Percentiles rank a stretch among this genome's conserved stretches.
phyloP scores from a whole-genome alignment of 2,888 invertebrate species.

The Luffia ferchaultella region DNA sequence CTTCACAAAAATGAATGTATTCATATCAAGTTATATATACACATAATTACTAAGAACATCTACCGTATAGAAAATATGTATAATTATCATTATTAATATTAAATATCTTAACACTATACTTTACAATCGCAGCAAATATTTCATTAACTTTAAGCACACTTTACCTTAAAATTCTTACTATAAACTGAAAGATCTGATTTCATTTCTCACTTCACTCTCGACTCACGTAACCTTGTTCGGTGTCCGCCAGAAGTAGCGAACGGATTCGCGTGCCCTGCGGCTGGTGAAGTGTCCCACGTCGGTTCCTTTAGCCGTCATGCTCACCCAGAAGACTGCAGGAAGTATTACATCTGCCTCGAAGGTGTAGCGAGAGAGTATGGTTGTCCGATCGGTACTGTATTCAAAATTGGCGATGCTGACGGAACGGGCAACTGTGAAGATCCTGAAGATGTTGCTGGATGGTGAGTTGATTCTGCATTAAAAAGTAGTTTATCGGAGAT shows the following conservation, averaged over 20 bases:
- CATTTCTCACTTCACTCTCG: too few relatives aligned
- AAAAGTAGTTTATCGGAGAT: background rate
- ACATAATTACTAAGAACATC: too few relatives aligned
- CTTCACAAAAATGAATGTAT: too few relatives aligned
- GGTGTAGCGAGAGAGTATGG: slow-evolving; percentile 92
- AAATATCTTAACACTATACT: too few relatives aligned
- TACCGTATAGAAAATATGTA: too few relatives aligned
- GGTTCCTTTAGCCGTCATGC: slow-evolving; percentile 95
- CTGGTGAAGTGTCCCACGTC: slow-evolving; percentile 81
- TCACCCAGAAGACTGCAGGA: slow-evolving; percentile 93
- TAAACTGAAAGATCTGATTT: too few relatives aligned
- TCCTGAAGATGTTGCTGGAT: slow-evolving; percentile 95
- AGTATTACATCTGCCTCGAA: slow-evolving; percentile 94
- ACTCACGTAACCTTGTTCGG: slow-evolving; percentile 41
- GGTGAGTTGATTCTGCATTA: slow-evolving; percentile 69
- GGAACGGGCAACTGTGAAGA: slow-evolving; percentile 94
- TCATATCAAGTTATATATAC: too few relatives aligned
- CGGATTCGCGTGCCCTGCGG: slow-evolving; percentile 86
- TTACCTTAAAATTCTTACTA: too few relatives aligned
- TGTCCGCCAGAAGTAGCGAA: slow-evolving; percentile 83
- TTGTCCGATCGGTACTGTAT: slow-evolving; percentile 94
- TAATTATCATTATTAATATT: too few relatives aligned
- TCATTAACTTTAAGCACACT: too few relatives aligned
- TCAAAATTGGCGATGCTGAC: slow-evolving; percentile 91
- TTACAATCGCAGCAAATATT: too few relatives aligned